Percentiles rank a stretch among this genome's conserved stretches.
phyloP scores from a whole-genome alignment of 2,888 invertebrate species.

The Gymnoscelis rufifasciata region DNA sequence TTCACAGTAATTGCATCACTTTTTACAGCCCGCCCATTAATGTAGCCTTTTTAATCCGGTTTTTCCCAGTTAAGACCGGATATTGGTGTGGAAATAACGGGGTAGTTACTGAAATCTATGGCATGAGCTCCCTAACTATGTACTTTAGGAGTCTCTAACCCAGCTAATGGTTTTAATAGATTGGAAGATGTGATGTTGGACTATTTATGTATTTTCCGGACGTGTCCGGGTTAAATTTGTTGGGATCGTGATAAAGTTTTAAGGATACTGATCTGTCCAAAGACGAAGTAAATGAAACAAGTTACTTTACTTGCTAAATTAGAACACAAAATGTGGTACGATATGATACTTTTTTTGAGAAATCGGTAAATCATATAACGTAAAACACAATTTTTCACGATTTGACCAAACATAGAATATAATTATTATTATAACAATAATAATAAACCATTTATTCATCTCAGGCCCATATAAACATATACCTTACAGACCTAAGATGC shows the following conservation, averaged over 20 bases:
- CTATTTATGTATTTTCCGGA: slow-evolving; percentile 40
- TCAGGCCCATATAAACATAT: too few relatives aligned
- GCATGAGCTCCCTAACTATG: slow-evolving; percentile 62
- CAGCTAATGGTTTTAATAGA: slow-evolving; percentile 65
- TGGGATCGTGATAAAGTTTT: not conserved
- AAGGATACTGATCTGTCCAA: not conserved
- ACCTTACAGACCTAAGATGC: too few relatives aligned
- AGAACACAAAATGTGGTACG: too few relatives aligned
- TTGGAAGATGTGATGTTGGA: slow-evolving; percentile 48
- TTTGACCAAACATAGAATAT: too few relatives aligned
- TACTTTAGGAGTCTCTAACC: slow-evolving; percentile 60
- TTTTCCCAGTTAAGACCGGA: slow-evolving; percentile 63
- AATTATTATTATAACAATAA: too few relatives aligned
- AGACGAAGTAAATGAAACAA: too few relatives aligned
- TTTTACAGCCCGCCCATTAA: slow-evolving; percentile 64
- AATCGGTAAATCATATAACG: too few relatives aligned
- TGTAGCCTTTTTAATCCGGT: slow-evolving; percentile 67
- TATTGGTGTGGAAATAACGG: slow-evolving; percentile 66
- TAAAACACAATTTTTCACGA: too few relatives aligned
- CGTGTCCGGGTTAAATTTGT: not conserved
- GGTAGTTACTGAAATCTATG: slow-evolving; percentile 66
- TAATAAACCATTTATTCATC: too few relatives aligned
- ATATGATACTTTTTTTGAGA: too few relatives aligned
- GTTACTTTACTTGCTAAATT: too few relatives aligned
- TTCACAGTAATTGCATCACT: slow-evolving; percentile 67